Evolutionary conservation across 2,888 invertebrate species (phyloP).

Genomic region (Dichetophora obliterata): DNA sequence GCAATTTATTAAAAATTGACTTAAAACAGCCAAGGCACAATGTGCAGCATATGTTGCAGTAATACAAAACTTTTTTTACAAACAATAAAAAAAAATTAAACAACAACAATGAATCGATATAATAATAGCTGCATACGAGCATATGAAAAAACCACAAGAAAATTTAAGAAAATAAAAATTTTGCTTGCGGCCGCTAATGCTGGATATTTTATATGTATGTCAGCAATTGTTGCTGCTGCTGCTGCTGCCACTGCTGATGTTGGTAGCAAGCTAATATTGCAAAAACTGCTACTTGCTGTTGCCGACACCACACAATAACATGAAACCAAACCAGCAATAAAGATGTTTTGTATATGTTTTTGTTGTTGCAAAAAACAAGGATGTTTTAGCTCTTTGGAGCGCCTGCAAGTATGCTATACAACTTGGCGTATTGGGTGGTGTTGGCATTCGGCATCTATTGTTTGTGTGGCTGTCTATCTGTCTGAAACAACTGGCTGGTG

Average conservation of each 20-base stretch:
- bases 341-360: background rate
- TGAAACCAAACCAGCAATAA: background rate
- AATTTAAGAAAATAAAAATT: too few species aligned
- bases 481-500: background rate
- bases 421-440: too few species aligned
- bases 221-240: conserved; percentile 1
- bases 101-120: too few species aligned
- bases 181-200: background rate
- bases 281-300: conserved; percentile 36
- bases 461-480: background rate
- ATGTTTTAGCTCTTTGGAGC: background rate
- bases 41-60: too few species aligned
- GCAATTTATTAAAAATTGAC: too few species aligned
- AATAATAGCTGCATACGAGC: too few species aligned
- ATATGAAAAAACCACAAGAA: too few species aligned
- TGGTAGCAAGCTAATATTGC: conserved; percentile 30
- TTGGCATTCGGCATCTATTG: background rate
- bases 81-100: too few species aligned
- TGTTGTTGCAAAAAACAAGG: background rate
- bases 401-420: too few species aligned
- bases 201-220: background rate
- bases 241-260: background rate
- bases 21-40: too few species aligned
- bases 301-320: background rate
- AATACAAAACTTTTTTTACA: too few species aligned